These are phyloP conservation scores for Eugnorisma glareosa DNA, from an alignment of 2,888 invertebrate species.

Conservation along the genomic window DNA sequence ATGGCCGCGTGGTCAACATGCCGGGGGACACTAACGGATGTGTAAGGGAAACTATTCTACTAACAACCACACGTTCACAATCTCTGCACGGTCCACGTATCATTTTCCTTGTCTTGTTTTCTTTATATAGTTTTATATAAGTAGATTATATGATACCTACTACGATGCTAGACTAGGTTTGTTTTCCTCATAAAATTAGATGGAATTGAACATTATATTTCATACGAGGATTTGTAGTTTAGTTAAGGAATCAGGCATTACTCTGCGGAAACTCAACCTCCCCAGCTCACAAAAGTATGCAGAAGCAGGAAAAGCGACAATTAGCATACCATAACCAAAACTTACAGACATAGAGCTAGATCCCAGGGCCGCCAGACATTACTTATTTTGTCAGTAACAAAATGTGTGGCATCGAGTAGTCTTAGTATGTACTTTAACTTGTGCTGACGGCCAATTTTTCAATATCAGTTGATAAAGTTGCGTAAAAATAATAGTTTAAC, in stretches of 20 bases:
- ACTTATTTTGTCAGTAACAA: too few species aligned
- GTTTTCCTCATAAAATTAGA: background rate
- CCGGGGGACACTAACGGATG: slow-evolving; percentile 34
- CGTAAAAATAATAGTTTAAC: too few species aligned
- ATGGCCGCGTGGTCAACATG: slow-evolving; percentile 34
- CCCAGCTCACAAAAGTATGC: background rate
- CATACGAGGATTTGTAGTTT: background rate
- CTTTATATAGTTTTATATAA: background rate
- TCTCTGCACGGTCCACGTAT: slow-evolving; percentile 18
- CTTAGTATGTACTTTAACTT: too few species aligned
- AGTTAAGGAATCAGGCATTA: background rate
- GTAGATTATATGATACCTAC: background rate
- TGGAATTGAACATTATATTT: background rate
- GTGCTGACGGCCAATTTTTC: too few species aligned
- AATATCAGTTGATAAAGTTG: too few species aligned
- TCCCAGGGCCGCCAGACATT: too few species aligned
- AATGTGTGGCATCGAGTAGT: too few species aligned
- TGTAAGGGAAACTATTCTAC: slow-evolving; percentile 33
- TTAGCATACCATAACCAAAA: background rate
- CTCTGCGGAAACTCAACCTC: background rate
- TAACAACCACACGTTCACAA: slow-evolving; percentile 33
- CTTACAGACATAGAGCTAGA: too few species aligned
- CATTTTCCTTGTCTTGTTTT: slow-evolving; percentile 27
- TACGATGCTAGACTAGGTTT: background rate
- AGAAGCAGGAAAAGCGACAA: background rate